Conservation (phyloP, 2,888 invertebrate species). For the Scaptomyza reducta region DNA sequence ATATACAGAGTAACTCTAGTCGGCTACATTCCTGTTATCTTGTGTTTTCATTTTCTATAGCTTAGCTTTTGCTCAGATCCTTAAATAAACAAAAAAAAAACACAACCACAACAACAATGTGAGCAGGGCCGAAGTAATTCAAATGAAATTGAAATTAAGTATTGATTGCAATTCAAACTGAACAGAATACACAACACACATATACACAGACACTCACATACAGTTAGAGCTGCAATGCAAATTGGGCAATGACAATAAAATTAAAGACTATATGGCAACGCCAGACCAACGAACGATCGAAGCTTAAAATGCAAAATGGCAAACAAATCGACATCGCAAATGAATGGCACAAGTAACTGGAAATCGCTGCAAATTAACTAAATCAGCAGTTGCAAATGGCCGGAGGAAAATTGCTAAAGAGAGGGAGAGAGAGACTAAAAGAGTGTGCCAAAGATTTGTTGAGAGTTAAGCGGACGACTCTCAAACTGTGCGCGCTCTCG, state of each 20-base stretch:
- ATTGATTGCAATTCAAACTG: conserved; percentile 68
- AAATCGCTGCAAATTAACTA: conserved; percentile 60
- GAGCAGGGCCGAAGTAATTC: conserved; percentile 37
- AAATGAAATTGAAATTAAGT: conserved; percentile 71
- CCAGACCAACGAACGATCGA: conserved; percentile 12
- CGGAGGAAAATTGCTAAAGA: conserved; percentile 24
- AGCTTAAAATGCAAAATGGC: conserved; percentile 40
- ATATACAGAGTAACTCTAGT: neutral
- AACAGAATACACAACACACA: conserved; percentile 3
- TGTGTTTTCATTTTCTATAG: conserved; percentile 34
- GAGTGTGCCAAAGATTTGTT: conserved; percentile 5
- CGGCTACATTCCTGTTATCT: conserved; percentile 1
- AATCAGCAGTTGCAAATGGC: conserved; percentile 50
- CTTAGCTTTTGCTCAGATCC: conserved; percentile 27
- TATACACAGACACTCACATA: conserved; percentile 17
- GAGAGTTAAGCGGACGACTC: conserved; percentile 2
- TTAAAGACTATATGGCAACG: conserved; percentile 57
- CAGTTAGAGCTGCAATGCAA: conserved; percentile 29
- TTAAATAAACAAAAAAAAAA: neutral
- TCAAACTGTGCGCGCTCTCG: conserved; percentile 26
- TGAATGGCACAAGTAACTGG: conserved; percentile 56
- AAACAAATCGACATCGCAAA: conserved; percentile 44
- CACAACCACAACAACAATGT: conserved; percentile 10
- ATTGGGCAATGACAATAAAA: conserved; percentile 53
- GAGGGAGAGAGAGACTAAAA: conserved; percentile 1